Evolutionary conservation across 2,113 vertebrate genomes (phyloP).

Genomic region (Podiceps cristatus): DNA sequence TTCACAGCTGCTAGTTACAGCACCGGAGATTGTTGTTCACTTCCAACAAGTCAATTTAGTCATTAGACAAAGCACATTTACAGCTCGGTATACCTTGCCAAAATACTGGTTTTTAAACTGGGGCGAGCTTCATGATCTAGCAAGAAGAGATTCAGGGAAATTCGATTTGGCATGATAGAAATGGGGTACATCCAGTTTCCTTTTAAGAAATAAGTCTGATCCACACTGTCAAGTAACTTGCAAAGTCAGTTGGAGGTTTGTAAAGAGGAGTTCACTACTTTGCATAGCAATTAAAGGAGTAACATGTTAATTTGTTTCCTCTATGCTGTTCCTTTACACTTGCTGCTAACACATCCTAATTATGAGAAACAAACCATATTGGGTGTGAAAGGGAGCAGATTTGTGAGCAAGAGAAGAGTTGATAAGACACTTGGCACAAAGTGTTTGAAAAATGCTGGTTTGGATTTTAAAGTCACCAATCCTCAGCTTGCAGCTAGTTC

Average conservation of each 20-base stretch:
- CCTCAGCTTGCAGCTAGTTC: not conserved
- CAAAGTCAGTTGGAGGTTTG: not conserved
- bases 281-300: not conserved
- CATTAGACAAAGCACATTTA: not conserved
- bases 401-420: not conserved
- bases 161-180: not conserved
- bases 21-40: not conserved
- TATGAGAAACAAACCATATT: not conserved
- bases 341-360: not conserved
- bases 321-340: not conserved
- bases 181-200: not conserved
- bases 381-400: not conserved
- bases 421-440: not conserved
- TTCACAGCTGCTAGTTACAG: not conserved
- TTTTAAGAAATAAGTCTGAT: not conserved
- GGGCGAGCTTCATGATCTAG: not conserved
- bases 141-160: not conserved
- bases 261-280: not conserved
- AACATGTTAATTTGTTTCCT: not conserved
- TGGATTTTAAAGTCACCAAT: not conserved
- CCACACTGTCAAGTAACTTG: not conserved
- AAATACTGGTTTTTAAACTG: not conserved
- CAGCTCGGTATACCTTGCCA: not conserved
- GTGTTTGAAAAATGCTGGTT: not conserved
- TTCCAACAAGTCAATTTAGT: not conserved